Evolutionary conservation across 2,113 vertebrate species (phyloP).

Genomic region (Buteo buteo): DNA sequence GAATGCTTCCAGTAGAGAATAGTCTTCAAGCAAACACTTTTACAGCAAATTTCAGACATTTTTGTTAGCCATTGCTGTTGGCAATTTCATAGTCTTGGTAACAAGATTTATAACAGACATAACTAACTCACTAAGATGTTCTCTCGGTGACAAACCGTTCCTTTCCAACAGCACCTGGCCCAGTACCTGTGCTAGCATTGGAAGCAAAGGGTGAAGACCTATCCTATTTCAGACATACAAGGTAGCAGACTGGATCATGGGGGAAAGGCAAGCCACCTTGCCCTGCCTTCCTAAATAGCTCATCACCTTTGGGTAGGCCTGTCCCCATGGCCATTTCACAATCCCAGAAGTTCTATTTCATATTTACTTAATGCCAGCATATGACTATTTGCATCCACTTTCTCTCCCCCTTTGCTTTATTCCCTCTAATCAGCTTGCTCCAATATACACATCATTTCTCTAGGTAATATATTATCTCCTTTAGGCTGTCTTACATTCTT

Average conservation of each 20-base stretch:
- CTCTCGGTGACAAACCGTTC: background rate
- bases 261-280: background rate
- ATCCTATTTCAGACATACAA: accelerated
- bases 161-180: background rate
- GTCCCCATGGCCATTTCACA: background rate
- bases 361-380: background rate
- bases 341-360: background rate
- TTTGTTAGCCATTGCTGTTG: background rate
- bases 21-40: background rate
- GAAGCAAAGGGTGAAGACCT: background rate
- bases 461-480: background rate
- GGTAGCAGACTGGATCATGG: accelerated
- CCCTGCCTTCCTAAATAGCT: background rate
- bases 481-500: background rate
- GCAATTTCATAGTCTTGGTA: background rate
- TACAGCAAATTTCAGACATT: background rate
- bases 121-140: background rate
- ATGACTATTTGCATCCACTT: background rate
- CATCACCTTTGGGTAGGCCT: background rate
- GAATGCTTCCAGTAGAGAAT: background rate
- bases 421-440: background rate
- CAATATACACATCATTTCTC: background rate
- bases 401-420: background rate
- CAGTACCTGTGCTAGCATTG: accelerated
- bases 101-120: background rate